Evolutionary conservation across 2,113 vertebrate genomes (phyloP).

Genomic region (Kryptolebias marmoratus): DNA sequence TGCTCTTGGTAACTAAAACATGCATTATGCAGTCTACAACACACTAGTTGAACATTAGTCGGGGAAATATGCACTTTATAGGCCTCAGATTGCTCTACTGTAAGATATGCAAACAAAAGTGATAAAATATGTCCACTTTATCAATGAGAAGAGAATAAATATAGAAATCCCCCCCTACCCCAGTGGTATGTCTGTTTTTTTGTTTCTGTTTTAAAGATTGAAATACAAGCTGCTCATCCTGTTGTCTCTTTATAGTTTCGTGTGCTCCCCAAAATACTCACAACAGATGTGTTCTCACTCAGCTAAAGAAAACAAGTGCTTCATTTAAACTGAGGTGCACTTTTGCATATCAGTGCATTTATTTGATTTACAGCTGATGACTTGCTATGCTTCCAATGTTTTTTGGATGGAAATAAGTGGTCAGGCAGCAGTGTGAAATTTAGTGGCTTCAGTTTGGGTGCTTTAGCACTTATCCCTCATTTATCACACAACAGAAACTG

Average conservation of each 20-base stretch:
- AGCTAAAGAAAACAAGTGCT: conserved; percentile 23
- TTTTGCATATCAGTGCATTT: conserved; percentile 60
- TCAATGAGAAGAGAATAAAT: neutral
- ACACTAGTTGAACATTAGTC: too few species aligned
- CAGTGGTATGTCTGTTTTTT: neutral
- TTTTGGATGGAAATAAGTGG: conserved; percentile 51
- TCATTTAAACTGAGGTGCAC: conserved; percentile 49
- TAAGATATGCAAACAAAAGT: neutral
- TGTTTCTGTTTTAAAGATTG: neutral
- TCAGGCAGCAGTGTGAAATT: conserved; percentile 54
- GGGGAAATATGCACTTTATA: too few species aligned
- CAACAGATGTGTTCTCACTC: conserved; percentile 51
- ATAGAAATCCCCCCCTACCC: neutral
- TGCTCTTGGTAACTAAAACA: too few species aligned
- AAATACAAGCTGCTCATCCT: neutral
- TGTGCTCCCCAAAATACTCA: neutral
- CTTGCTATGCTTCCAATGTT: conserved; percentile 47
- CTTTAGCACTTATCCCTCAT: conserved; percentile 70
- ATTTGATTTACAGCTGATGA: conserved; percentile 59
- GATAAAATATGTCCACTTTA: neutral
- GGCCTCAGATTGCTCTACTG: too few species aligned
- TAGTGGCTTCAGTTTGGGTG: conserved; percentile 54
- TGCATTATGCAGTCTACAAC: too few species aligned
- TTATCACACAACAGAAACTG: conserved; percentile 66
- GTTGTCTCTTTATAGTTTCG: conserved; percentile 6